These are phyloP conservation scores for Pseudomyrmex sp. DNA, from an alignment of 1,140 invertebrate genomes.

Conservation along the genomic window DNA sequence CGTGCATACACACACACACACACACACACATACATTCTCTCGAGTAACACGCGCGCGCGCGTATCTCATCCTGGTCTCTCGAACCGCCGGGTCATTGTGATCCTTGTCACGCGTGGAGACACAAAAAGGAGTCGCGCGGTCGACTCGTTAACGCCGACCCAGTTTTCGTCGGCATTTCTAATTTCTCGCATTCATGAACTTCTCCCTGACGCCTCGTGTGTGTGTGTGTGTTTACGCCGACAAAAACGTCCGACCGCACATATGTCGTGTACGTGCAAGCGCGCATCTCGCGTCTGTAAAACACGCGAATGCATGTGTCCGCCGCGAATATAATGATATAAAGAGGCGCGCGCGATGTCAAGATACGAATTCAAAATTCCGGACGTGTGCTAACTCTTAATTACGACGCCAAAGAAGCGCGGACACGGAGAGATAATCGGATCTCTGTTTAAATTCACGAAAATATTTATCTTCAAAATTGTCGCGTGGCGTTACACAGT, in stretches of 20 bases:
- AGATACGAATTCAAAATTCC: too few relatives aligned
- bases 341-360: too few relatives aligned
- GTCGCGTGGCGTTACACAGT: too few relatives aligned
- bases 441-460: too few relatives aligned
- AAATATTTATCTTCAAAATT: too few relatives aligned
- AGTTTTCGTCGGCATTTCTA: conserved; percentile 44
- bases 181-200: conserved; percentile 37
- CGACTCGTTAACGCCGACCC: conserved; percentile 51
- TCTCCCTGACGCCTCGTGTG: neutral
- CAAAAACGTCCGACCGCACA: neutral
- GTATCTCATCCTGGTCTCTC: conserved; percentile 6
- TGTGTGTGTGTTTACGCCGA: neutral
- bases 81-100: conserved; percentile 67
- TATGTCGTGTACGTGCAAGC: too few relatives aligned
- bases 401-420: too few relatives aligned
- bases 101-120: conserved; percentile 63
- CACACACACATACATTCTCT: conserved; percentile 52
- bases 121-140: conserved; percentile 65
- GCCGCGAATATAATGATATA: too few relatives aligned
- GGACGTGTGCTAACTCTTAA: too few relatives aligned
- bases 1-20: conserved; percentile 57
- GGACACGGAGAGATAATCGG: too few relatives aligned
- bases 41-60: conserved; percentile 50
- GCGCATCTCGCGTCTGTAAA: too few relatives aligned
- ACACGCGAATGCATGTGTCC: too few relatives aligned